Base-by-base conservation (phyloP, 2,888 invertebrate species). In the Glyphotaelius pellucidus region DNA sequence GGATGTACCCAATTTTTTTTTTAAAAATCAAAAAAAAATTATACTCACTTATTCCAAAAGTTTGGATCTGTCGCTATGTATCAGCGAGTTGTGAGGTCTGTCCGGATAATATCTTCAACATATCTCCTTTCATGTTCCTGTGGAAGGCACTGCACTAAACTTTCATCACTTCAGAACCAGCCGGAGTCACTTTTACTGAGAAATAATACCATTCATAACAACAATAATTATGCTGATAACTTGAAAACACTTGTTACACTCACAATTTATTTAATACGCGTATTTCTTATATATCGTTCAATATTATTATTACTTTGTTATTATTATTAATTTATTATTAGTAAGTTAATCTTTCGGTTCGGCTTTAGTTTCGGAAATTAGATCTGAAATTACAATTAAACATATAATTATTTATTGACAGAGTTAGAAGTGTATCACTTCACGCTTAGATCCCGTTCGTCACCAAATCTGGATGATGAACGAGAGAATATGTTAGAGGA, bases 21-120 rank as follows among this genome's bases (percentile, higher is more conserved):
- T 3, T 0, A 14, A 67, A 67, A 42, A 42, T 42, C 12, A 42
- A 42, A 42, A 12, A 12, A n/a, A 67, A 7, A 67, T n/a, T n/a
- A 25, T 80, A 89, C 89, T 89, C 12, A 89, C 89, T 79, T 89
- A 89, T 67, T 89, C 79, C 31, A 79, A 32, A 89, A 67, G 35
- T 42, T 38, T 86, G 31, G n/a, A 84, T 90, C 88, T 38, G 84
- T 52, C 80, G 88, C 67, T 91, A 91, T 88, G 91, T 91, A 47
- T 91, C 91, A 30, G 90, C 90, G 35, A 90, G 79, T 35, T n/a
- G 14, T 32, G 38, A 90, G 38, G 35, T 80, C 86, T 42, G 35
- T 88, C 88, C 81, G 14, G 88, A 47, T 80, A 80, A 67, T 67
- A 32, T 30, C 67, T 42, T 25, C 80, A 42, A 15, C 80, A 32